These are phyloP conservation scores for Drosophila melanica DNA, from an alignment of 1,140 invertebrate genomes.

Conservation along the genomic window DNA sequence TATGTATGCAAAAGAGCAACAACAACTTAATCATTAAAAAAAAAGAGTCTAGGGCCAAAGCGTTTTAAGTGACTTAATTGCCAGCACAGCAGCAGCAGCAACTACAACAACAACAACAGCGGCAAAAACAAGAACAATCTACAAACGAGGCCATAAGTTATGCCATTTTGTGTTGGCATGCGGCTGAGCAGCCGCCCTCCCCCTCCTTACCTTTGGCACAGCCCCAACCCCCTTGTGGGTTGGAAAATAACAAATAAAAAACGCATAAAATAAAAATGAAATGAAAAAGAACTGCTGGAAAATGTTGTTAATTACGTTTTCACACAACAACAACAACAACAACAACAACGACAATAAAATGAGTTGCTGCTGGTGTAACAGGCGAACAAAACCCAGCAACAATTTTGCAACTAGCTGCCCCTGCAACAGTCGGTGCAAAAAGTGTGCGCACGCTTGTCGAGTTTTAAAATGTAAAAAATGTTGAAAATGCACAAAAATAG, in stretches of 20 bases:
- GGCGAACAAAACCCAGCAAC: neutral
- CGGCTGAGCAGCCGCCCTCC: neutral
- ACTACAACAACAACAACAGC: conserved; percentile 26
- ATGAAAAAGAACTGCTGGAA: conserved; percentile 57
- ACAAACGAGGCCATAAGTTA: conserved; percentile 75
- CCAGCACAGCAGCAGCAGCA: conserved; percentile 23
- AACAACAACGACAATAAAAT: conserved; percentile 24
- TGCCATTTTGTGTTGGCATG: conserved; percentile 68
- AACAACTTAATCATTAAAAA: conserved; percentile 66
- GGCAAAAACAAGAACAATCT: conserved; percentile 29
- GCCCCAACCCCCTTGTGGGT: conserved; percentile 11
- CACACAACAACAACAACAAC: conserved; percentile 56
- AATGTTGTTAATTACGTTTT: conserved; percentile 81
- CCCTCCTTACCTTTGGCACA: conserved; percentile 6
- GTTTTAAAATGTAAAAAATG: conserved; percentile 60
- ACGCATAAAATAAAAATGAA: conserved; percentile 24
- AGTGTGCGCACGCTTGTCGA: conserved; percentile 50
- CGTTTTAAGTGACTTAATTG: conserved; percentile 78
- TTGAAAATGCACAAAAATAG: conserved; percentile 62
- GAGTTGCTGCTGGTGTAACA: conserved; percentile 18
- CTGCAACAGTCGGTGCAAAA: conserved; percentile 64
- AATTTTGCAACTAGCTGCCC: conserved; percentile 32
- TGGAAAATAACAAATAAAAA: conserved; percentile 32
- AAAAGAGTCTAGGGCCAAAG: conserved; percentile 60
- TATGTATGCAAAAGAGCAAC: conserved; percentile 23